Conservation (phyloP, 2,888 invertebrate species). For the Theretra japonica region DNA sequence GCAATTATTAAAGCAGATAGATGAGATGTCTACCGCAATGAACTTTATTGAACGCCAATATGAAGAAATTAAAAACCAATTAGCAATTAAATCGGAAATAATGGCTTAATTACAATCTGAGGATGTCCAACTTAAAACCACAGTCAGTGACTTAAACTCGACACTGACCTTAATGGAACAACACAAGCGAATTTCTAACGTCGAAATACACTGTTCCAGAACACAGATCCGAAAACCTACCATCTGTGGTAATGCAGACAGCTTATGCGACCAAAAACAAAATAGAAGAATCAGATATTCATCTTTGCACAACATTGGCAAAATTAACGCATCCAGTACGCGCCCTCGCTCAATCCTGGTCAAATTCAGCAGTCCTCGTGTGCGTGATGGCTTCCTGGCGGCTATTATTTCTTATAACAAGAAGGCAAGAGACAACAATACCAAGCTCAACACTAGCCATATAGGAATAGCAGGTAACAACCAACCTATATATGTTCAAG, state of each 20-base stretch:
- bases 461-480: neutral
- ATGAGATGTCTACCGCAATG: neutral
- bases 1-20: neutral
- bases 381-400: neutral
- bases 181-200: too few species aligned
- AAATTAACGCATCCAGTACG: neutral
- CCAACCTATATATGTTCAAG: neutral
- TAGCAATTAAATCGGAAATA: neutral
- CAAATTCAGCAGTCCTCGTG: neutral
- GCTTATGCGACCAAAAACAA: too few species aligned
- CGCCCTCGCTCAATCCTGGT: neutral
- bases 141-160: too few species aligned
- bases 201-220: too few species aligned
- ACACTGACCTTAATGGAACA: too few species aligned
- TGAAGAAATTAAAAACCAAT: constrained; percentile 1
- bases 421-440: neutral
- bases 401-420: neutral
- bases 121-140: neutral
- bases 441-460: constrained; percentile 6
- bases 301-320: neutral
- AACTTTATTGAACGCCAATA: neutral
- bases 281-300: neutral
- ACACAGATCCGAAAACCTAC: too few species aligned
- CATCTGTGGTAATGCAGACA: too few species aligned
- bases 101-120: neutral